These are phyloP conservation scores for Chaetodon trifasciatus DNA, from an alignment of 2,797 vertebrate genomes.

Conservation along the genomic window DNA sequence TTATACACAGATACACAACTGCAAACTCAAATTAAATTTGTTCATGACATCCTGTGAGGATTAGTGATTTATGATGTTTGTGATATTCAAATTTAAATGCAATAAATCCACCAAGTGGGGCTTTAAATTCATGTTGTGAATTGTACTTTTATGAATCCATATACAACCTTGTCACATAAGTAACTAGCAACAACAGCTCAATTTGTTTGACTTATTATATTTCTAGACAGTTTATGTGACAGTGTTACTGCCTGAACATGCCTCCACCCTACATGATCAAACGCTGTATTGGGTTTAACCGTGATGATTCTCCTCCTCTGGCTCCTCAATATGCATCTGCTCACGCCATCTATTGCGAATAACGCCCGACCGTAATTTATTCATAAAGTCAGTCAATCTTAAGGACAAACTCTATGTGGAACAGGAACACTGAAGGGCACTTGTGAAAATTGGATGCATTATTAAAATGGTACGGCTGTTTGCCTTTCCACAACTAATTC, in stretches of 20 bases:
- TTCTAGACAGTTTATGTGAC: not conserved
- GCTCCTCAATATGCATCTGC: conserved; percentile 27
- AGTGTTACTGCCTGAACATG: conserved; percentile 10
- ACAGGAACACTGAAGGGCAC: conserved; percentile 66
- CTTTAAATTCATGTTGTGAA: not conserved
- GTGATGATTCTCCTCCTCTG: conserved; percentile 2
- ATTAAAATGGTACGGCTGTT: conserved; percentile 66
- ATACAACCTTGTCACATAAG: not conserved
- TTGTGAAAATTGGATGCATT: conserved; percentile 73
- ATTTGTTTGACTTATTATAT: not conserved
- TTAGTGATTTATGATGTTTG: too few species aligned
- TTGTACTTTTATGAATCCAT: not conserved
- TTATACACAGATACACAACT: not conserved
- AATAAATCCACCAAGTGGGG: not conserved
- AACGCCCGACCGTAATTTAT: conserved; percentile 47
- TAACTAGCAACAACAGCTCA: not conserved
- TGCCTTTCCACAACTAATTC: conserved; percentile 56
- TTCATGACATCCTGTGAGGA: not conserved
- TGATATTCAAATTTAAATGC: not conserved
- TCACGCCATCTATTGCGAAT: conserved; percentile 39
- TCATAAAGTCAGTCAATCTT: conserved; percentile 49
- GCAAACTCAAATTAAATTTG: not conserved
- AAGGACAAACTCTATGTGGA: conserved; percentile 39
- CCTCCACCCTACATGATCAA: conserved; percentile 1
- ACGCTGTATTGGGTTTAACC: conserved; percentile 13